These are phyloP conservation scores for Neosilurus hyrtlii DNA, from an alignment of 2,797 vertebrate genomes.

Conservation along the genomic window DNA sequence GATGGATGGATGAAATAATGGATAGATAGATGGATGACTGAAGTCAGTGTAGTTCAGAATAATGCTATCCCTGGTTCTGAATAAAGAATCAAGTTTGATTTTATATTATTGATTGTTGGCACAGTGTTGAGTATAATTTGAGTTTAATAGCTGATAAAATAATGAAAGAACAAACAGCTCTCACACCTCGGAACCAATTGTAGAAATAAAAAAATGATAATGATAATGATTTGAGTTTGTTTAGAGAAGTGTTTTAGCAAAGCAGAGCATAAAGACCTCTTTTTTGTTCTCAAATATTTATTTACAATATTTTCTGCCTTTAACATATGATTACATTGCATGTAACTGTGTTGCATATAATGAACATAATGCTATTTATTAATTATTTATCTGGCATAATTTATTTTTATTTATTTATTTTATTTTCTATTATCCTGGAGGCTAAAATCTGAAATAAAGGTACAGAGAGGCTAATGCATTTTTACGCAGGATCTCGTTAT, in stretches of 20 bases:
- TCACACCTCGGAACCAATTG: neutral
- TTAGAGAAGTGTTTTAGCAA: constrained; percentile 52
- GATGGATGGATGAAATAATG: no score
- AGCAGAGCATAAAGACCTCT: constrained; percentile 62
- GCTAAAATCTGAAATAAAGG: constrained; percentile 63
- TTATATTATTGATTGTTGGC: neutral
- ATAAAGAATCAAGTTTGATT: neutral
- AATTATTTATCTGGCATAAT: neutral
- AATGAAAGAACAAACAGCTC: neutral
- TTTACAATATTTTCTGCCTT: constrained; percentile 74
- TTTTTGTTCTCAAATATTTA: constrained; percentile 60
- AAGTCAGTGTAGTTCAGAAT: neutral
- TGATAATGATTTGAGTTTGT: neutral
- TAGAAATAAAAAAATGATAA: neutral
- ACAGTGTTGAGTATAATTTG: neutral
- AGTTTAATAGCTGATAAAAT: constrained; percentile 10
- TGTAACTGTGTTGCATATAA: constrained; percentile 67
- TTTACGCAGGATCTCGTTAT: constrained; percentile 71
- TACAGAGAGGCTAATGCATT: constrained; percentile 66
- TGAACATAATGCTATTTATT: constrained; percentile 64
- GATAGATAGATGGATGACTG: no score
- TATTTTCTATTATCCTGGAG: constrained; percentile 60
- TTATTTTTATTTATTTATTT: constrained; percentile 37
- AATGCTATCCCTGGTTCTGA: neutral
- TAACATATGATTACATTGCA: constrained; percentile 66